Evolutionary conservation across 2,888 invertebrate species (phyloP), one percentile per base, ranked within the genome.

Genomic region (Sarcophaga caerulescens): DNA sequence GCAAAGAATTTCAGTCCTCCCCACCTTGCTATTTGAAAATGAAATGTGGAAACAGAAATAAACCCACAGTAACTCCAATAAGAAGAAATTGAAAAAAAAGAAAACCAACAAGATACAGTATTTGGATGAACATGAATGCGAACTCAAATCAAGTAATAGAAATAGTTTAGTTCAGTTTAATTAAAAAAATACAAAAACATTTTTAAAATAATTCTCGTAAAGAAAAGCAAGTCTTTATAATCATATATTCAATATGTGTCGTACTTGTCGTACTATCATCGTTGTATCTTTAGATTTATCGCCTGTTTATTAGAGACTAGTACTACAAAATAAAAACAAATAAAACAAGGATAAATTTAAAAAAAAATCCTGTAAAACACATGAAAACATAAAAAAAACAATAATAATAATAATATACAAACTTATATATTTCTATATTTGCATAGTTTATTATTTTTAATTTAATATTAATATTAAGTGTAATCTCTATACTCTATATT

Each of bases 281-380:
- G 65, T 80, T 65, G 83, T 82, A 76, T 84, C 57, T 70, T 88
- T 89, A 89, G 89, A 88, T 74, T 85, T 90, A 88, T 89, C 89
- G 89, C 87, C 91, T 91, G 89, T 85, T 88, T 90, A 90, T 90
- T 91, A 91, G 88, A 89, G 89, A 88, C 86, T 90, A 89, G 88
- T 84, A 88, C 90, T 88, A 86, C 84, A 87, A 79, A 78, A 87
- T 79, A 57, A 77, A 74, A 80, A 80, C 76, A 85, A 84, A 45
- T 65, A 77, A 68, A 77, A 68, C 68, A 77, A 77, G 45, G 65
- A 73, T 44, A 81, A 76, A 73, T 73, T 52, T 52, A 23, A 75
- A 14, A 63, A 75, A 63, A 79, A 75, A 75, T 57, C 63, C 57
- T 77, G 60, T 70, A 80, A 77, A 74, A 65, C 68, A 80, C 14